Percentiles rank a stretch among this genome's conserved stretches.
Evolutionary conservation across 2,113 vertebrate genomes (phyloP).

Genomic region (Odontophorus gujanensis): DNA sequence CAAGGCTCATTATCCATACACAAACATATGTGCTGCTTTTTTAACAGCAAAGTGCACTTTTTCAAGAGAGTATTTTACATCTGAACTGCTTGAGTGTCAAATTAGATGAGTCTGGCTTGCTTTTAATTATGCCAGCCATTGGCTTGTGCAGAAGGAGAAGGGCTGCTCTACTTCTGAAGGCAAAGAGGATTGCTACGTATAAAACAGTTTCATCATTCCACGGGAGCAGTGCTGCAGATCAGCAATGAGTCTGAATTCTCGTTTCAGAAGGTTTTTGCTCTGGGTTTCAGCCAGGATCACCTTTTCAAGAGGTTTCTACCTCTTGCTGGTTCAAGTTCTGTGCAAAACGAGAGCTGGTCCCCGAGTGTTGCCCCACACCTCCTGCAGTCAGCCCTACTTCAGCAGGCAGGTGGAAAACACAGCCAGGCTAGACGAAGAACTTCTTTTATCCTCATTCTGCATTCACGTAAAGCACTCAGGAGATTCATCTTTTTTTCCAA

Average conservation of each 20-base stretch:
- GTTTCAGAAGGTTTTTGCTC: background rate
- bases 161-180: background rate
- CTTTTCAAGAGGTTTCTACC: background rate
- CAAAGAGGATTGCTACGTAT: background rate
- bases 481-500: background rate
- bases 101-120: constrained; percentile 35
- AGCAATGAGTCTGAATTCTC: background rate
- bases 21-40: constrained; percentile 64
- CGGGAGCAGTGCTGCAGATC: background rate
- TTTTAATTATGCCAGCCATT: constrained; percentile 42
- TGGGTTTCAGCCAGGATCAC: background rate
- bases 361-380: background rate
- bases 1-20: constrained; percentile 66
- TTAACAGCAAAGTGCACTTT: constrained; percentile 30
- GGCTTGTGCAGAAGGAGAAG: background rate
- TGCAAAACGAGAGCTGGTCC: background rate
- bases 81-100: constrained; percentile 47
- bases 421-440: background rate
- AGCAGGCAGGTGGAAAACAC: background rate
- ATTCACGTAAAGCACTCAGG: background rate
- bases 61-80: constrained; percentile 44
- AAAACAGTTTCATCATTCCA: background rate
- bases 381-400: background rate
- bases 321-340: background rate
- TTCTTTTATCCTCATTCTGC: accelerated